Conservation (phyloP, 2,797 vertebrate genomes). For the Remorina albescens region DNA sequence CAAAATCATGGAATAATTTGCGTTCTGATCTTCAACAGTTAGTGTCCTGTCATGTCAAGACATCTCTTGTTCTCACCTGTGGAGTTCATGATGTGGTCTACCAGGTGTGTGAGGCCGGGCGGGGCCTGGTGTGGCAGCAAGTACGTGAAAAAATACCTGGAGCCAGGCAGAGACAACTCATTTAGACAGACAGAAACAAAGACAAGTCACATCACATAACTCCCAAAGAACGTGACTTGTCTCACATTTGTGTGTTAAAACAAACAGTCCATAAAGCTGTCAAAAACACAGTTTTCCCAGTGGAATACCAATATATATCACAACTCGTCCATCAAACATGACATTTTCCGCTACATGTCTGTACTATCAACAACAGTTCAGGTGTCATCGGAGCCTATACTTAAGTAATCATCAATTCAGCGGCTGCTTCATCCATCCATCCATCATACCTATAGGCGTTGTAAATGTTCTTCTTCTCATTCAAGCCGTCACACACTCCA, state of each 20-base stretch:
- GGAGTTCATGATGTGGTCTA: conserved; percentile 91
- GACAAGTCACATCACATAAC: conserved; percentile 68
- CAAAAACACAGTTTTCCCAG: conserved; percentile 33
- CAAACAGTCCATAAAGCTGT: conserved; percentile 73
- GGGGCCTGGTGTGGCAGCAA: conserved; percentile 93
- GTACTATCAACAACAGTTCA: conserved; percentile 48
- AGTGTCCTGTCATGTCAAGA: conserved; percentile 52
- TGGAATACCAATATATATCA: conserved; percentile 49
- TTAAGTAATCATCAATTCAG: conserved; percentile 47
- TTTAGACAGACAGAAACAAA: conserved; percentile 52
- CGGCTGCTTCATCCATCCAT: conserved; percentile 41
- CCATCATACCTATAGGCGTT: conserved; percentile 90
- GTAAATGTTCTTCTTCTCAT: conserved; percentile 93
- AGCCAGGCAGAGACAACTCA: conserved; percentile 62
- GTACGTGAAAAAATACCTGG: conserved; percentile 95
- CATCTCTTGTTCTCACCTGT: conserved; percentile 83
- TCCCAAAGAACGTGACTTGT: conserved; percentile 61
- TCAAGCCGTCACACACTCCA: conserved; percentile 87
- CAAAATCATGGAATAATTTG: conserved; percentile 45
- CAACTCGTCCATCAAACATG: conserved; percentile 34
- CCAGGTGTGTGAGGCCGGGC: conserved; percentile 85
- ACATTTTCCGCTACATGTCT: conserved; percentile 47
- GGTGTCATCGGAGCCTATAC: conserved; percentile 46
- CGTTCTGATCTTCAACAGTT: conserved; percentile 59
- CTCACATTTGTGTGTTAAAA: conserved; percentile 61